phyloP scores from a whole-genome alignment of 2,888 invertebrate genomes.

The Lissonota sp. region DNA sequence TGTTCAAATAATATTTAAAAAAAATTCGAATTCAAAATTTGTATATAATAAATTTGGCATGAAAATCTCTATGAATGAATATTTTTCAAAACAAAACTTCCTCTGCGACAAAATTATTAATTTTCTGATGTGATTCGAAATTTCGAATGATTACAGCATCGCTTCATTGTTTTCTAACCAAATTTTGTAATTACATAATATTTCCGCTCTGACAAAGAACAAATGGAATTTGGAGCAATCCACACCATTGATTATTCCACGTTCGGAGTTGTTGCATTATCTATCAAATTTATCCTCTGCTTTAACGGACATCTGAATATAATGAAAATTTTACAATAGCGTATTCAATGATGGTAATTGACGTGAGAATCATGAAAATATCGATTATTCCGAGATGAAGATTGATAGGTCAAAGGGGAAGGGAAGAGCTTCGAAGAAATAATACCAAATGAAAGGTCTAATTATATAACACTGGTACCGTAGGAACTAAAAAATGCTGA shows the following conservation, averaged over 20 bases:
- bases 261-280: constrained; percentile 10
- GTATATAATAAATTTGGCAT: too few species aligned
- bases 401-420: constrained; percentile 10
- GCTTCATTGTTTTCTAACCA: too few species aligned
- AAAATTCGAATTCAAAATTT: too few species aligned
- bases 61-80: too few species aligned
- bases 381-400: constrained; percentile 3
- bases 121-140: too few species aligned
- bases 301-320: not conserved
- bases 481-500: not conserved
- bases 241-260: constrained; percentile 30
- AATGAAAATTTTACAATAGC: constrained; percentile 7
- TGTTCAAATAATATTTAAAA: too few species aligned
- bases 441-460: not conserved
- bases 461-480: too few species aligned
- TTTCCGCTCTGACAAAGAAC: too few species aligned
- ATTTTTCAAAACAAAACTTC: too few species aligned
- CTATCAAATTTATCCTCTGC: not conserved
- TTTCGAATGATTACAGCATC: too few species aligned
- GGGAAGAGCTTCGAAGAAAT: not conserved
- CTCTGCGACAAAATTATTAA: too few species aligned
- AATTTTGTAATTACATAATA: too few species aligned
- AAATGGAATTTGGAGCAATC: constrained; percentile 5
- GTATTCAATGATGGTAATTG: constrained; percentile 34
- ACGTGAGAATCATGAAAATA: constrained; percentile 6